Evolutionary conservation across 2,797 vertebrate species (phyloP).

Genomic region (Sebastes oblongus): DNA sequence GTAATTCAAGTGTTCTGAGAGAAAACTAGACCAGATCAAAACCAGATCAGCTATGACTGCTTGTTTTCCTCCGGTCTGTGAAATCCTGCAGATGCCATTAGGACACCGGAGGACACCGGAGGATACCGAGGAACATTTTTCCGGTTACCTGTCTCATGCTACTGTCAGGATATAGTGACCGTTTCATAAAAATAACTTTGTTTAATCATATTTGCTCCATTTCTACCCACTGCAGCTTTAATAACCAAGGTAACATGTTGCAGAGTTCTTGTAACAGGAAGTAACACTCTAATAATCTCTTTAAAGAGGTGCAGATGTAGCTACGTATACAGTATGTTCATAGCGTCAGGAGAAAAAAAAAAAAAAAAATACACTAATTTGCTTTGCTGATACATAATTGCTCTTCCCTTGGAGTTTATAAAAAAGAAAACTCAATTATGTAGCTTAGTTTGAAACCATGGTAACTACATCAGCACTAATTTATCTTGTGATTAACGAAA

Average conservation of each 20-base stretch:
- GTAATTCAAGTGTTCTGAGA: too few relatives aligned
- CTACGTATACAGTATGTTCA: not conserved
- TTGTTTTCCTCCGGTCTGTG: too few relatives aligned
- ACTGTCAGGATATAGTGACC: too few relatives aligned
- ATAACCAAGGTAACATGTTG: not conserved
- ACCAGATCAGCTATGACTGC: too few relatives aligned
- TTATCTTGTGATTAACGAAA: conserved; percentile 34
- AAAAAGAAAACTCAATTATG: conserved; percentile 20
- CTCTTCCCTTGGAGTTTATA: conserved; percentile 1
- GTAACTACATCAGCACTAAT: conserved; percentile 24
- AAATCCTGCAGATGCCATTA: too few relatives aligned
- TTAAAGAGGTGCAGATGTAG: conserved; percentile 1
- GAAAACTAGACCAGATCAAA: too few relatives aligned
- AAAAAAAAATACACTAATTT: not conserved
- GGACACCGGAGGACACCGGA: too few relatives aligned
- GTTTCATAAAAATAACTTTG: too few relatives aligned
- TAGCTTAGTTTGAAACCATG: conserved; percentile 24
- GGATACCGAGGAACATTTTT: too few relatives aligned
- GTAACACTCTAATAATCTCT: conserved; percentile 18
- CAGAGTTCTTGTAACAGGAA: not conserved
- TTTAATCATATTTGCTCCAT: too few relatives aligned
- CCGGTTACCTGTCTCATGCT: too few relatives aligned
- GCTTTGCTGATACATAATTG: conserved; percentile 6
- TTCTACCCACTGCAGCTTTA: not conserved
- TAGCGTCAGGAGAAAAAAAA: not conserved